Evolutionary conservation across 2,113 vertebrate species (phyloP), one percentile per base, ranked within the genome.

Genomic region (Zootoca vivipara): DNA sequence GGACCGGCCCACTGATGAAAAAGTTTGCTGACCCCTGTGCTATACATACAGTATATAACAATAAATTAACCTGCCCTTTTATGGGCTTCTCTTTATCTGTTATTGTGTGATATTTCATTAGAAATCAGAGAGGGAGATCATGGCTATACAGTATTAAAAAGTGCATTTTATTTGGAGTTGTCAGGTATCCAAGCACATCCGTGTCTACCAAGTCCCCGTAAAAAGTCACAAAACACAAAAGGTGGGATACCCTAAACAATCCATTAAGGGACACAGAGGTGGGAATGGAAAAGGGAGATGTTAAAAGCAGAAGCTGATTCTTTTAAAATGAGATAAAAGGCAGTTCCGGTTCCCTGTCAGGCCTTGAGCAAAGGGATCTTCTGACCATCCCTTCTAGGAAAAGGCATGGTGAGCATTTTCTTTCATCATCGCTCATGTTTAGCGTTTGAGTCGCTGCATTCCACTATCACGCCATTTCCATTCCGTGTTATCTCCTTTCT

Each of bases 381-480:
- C 72, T 0, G 0, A 2, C 56, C 46, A 83, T 62, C 46, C 82
- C 75, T 24, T 28, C 28, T 38, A 69, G 78, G 81, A 85, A 92
- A 87, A 80, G 22, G 75, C 1, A 52, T 28, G 30, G n/a, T 30
- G 13, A 24, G 40, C 1, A 15, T 65, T 4, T 86, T 13, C 83
- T 69, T 65, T 67, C 85, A 91, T 99, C 98, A 99, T 92, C 99
- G 98, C 94, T 99, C 98, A 0, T 98, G 98, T 94, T 98, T 99
- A 2, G 95, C 38, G 73, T 96, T 92, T 78, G 94, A 89, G 87
- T 99, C 97, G 0, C 90, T 96, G 65, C 95, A 94, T 93, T 99
- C 98, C 80, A 98, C 94, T 0, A 94, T 94, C 92, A 98, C 95
- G 1, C 97, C 95, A 0, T 93, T 97, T 75, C 98, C 94, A 0